Conservation (phyloP, 2,888 invertebrate species). For the Pristionchus mayeri region DNA sequence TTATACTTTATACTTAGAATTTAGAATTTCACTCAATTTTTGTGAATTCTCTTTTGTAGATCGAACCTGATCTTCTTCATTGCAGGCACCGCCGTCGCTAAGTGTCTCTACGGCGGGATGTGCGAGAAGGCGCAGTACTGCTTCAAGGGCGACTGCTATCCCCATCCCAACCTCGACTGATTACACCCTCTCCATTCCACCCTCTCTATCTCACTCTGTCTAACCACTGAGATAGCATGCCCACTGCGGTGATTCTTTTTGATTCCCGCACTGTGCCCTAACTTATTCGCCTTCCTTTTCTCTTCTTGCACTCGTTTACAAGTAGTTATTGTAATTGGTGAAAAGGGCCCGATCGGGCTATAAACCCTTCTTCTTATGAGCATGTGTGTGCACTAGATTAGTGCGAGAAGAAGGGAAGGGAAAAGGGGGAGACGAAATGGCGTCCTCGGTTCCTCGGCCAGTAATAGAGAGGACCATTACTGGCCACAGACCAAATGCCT, state of each 20-base stretch:
- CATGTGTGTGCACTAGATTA: constrained; percentile 35
- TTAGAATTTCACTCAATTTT: too few species aligned
- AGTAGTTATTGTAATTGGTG: constrained; percentile 1
- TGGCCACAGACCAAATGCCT: constrained; percentile 49
- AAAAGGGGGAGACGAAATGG: constrained; percentile 44
- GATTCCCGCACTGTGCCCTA: too few species aligned
- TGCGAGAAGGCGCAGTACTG: constrained; percentile 59
- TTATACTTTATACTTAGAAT: too few species aligned
- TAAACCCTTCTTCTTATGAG: neutral
- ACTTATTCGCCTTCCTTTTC: constrained; percentile 2
- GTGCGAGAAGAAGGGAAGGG: neutral
- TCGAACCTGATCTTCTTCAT: too few species aligned
- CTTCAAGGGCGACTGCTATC: constrained; percentile 58
- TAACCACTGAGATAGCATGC: too few species aligned
- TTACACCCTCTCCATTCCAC: neutral
- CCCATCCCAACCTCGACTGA: constrained; percentile 32
- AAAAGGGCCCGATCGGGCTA: constrained; percentile 16
- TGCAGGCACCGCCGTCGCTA: constrained; percentile 59
- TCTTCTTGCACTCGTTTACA: constrained; percentile 3
- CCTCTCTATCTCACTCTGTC: neutral
- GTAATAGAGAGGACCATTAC: constrained; percentile 42
- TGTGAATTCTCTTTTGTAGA: too few species aligned
- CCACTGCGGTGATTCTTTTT: too few species aligned
- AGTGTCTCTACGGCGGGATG: constrained; percentile 56
- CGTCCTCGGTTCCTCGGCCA: constrained; percentile 31